Evolutionary conservation across 2,888 invertebrate species (phyloP), one percentile per base, ranked within the genome.

Genomic region (Conistra vaccinii): DNA sequence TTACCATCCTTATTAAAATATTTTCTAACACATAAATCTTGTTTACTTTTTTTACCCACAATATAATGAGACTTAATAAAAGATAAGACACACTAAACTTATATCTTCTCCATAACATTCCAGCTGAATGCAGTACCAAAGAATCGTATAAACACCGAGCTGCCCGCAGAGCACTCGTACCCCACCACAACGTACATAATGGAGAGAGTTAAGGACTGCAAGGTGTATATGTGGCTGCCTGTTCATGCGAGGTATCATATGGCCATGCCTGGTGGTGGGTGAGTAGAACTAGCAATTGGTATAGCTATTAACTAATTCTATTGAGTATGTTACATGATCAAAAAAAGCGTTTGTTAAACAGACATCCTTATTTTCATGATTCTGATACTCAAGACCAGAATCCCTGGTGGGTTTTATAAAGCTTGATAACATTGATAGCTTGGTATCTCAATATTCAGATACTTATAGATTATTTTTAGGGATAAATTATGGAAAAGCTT

Each of bases 171-270:
- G 29, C 88, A 91, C 39, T 89, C 95, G 0, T 86, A 86, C 7
- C 88, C 91, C 0, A 91, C 89, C 58, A 88, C 83, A 57, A 92
- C 94, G 1, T 95, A 92, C 66, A 82, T 95, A 10, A 88, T 93
- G 0, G 89, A 90, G 0, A 86, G 88, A 48, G 85, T 95, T 23
- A 80, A 53, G 0, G 79, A 87, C 14, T 87, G 88, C 57, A 83
- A 78, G 68, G 89, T 88, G 1, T 69, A 81, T 0, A 57, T 93
- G 53, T 94, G 93, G 92, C 77, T 96, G 35, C 96, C 96, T 0
- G 91, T 96, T 0, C 96, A 96, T 84, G 95, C 95, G 1, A 89
- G 96, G 58, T 96, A 96, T 81, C 95, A 96, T 45, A 78, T 87
- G 20, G 92, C 96, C 3, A 86, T 76, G 0, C 14, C 84, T 3